Evolutionary conservation across 2,113 vertebrate species (phyloP), one percentile per base, ranked within the genome.

Genomic region (Muntiacus reevesi): DNA sequence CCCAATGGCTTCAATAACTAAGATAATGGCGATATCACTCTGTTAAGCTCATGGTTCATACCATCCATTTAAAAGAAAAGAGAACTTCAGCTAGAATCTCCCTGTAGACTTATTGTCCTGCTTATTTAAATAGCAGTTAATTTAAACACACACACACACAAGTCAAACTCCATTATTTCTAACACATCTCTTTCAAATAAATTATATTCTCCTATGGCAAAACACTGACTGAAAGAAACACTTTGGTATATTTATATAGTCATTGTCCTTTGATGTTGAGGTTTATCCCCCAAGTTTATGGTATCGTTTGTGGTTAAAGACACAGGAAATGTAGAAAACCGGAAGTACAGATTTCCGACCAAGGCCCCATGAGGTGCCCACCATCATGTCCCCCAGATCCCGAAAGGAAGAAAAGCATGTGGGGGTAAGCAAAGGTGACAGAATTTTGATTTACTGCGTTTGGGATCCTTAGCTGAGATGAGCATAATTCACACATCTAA

Each of bases 1-100:
- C 98, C 98, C 99, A 99, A 98, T 99, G 98, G 97, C 96, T 98
- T 98, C 98, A 98, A 97, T 98, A 99, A 98, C 98, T 97, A 98
- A 98, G 97, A 98, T 98, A 98, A 99, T 98, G 94, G 97, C 98
- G 98, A 98, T 98, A 98, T 98, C 98, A 98, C 97, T 89, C 95
- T 95, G 98, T 98, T 98, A 98, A 98, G 98, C 97, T 97, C 98
- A 98, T 98, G 1, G 23, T 97, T 99, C 95, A 97, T 93, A 91
- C 85, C 92, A 91, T 97, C 98, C 97, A 97, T 98, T 98, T 98
- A 98, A 98, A 98, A 93, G 95, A 95, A 96, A 94, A 96, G 97
- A 98, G 97, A 97, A 98, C 95, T 97, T 96, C 95, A 95, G 91
- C 79, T 98, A 17, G 97, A 98, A 98, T 98, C 98, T 98, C 93